Evolutionary conservation across 2,113 vertebrate genomes (phyloP), one percentile per base, ranked within the genome.

Genomic region (Acinonyx jubatus): DNA sequence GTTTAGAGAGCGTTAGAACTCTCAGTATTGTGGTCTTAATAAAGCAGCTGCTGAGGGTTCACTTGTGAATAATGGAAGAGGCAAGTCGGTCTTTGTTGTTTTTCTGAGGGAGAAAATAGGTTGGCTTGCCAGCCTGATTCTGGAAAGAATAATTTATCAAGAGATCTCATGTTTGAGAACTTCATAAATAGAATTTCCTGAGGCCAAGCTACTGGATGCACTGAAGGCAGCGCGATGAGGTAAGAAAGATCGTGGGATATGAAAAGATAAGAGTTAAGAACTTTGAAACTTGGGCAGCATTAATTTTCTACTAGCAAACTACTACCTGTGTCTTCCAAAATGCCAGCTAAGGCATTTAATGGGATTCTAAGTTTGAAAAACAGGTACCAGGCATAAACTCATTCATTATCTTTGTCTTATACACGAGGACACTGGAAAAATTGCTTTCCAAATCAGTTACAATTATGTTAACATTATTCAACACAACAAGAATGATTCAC

Each of bases 81-180:
- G n/a, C 36, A 71, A 79, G 9, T 57, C 1, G 0, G 57, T 25
- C 87, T 95, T 94, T 50, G 4, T 31, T 78, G 41, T 96, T 89
- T 95, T 91, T 79, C 68, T 89, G 78, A 94, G 48, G 38, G n/a
- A 97, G 52, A 96, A 96, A 88, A 94, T 2, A 88, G 41, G 55
- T 31, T 80, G 16, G n/a, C n/a, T 50, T 48, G 36, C 92, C 41
- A 48, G 21, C 82, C 52, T 50, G 74, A 87, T 23, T 69, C 45
- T 81, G 57, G 65, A 84, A 88, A 97, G 74, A 96, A 80, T 83
- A 94, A 68, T 89, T 80, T 95, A 92, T 92, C 86, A 91, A 65
- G 52, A 96, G 63, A 97, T 92, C 82, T 97, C 63, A 65, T 85
- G 83, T 66, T 94, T 95, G 92, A 94, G 68, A 65, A 91, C 55